These are phyloP conservation scores for Epinotia ramella DNA, from an alignment of 2,888 invertebrate genomes.

Conservation along the genomic window DNA sequence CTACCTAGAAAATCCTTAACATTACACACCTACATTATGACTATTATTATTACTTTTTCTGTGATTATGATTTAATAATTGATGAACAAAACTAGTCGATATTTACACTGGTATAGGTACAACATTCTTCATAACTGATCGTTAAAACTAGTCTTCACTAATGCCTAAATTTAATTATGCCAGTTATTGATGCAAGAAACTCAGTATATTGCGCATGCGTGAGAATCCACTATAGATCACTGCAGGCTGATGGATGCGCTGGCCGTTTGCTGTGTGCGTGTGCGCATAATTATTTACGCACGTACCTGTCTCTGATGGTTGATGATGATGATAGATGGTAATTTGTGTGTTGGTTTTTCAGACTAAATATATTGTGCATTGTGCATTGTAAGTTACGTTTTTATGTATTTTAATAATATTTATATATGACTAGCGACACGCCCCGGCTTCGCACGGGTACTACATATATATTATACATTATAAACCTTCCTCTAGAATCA, in stretches of 20 bases:
- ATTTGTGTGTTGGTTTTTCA: slow-evolving; percentile 37
- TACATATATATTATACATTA: no score
- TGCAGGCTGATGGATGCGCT: slow-evolving; percentile 19
- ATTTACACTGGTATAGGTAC: not conserved
- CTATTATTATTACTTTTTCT: no score
- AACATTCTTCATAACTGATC: not conserved
- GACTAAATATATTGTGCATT: not conserved
- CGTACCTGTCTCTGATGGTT: slow-evolving; percentile 13
- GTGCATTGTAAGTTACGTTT: no score
- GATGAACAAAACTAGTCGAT: no score
- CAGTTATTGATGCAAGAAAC: not conserved
- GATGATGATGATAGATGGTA: slow-evolving; percentile 30
- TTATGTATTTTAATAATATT: no score
- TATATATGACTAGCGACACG: no score
- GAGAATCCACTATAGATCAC: slow-evolving; percentile 33
- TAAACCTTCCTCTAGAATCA: no score
- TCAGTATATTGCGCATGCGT: slow-evolving; percentile 18
- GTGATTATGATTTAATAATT: no score
- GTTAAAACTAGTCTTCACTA: not conserved
- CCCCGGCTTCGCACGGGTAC: no score
- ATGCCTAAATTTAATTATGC: not conserved
- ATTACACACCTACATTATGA: no score
- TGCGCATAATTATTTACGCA: slow-evolving; percentile 25
- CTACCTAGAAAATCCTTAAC: no score
- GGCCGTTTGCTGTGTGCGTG: slow-evolving; percentile 19